phyloP scores from a whole-genome alignment of 2,113 vertebrate genomes.

The Phalacrocorax aristotelis region DNA sequence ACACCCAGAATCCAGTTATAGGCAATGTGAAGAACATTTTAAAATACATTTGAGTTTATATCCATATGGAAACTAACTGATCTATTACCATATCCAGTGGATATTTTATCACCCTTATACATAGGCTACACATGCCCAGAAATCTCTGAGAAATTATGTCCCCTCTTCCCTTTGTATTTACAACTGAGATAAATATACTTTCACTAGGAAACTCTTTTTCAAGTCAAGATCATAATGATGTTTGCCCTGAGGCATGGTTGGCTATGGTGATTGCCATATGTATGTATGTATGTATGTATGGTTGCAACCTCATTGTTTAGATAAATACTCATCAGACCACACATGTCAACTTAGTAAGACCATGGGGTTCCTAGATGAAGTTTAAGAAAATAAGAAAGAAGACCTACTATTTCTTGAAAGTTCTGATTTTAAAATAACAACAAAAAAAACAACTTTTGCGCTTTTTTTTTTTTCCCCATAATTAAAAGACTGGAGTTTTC shows the following conservation, averaged over 20 bases:
- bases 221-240: not conserved
- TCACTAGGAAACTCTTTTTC: not conserved
- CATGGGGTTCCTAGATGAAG: not conserved
- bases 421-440: not conserved
- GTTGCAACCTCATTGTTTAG: not conserved
- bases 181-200: not conserved
- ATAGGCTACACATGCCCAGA: not conserved
- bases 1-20: not conserved
- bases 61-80: not conserved
- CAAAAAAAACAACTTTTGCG: not conserved
- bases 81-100: not conserved
- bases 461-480: not conserved
- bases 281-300: too few relatives aligned
- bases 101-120: not conserved
- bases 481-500: not conserved
- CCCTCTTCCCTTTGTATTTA: not conserved
- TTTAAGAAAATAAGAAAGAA: not conserved
- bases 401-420: not conserved
- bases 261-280: not conserved
- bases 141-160: not conserved
- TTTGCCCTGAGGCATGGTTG: not conserved
- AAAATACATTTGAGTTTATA: not conserved
- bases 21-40: not conserved
- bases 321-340: not conserved
- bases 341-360: not conserved